Conservation (phyloP, 2,888 invertebrate genomes). For the Heliconius charithonia region DNA sequence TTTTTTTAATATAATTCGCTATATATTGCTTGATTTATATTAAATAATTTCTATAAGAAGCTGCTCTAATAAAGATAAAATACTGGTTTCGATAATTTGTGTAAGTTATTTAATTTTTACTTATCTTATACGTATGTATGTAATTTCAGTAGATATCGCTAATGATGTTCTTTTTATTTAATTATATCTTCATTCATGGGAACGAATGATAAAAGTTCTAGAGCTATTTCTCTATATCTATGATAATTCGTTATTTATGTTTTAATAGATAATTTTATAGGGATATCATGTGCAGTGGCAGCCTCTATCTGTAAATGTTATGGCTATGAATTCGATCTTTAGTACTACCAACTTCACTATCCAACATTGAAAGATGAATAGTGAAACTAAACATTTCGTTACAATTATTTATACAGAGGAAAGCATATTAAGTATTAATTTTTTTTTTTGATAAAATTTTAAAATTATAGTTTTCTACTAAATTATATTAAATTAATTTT, state of each 20-base stretch:
- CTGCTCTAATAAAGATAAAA: constrained; percentile 8
- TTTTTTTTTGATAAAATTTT: not conserved
- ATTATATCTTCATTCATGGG: not conserved
- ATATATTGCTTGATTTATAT: not conserved
- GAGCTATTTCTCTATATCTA: not conserved
- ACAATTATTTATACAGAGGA: constrained; percentile 8
- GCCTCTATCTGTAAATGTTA: too few relatives aligned
- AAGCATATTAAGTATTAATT: not conserved
- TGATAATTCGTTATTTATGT: not conserved
- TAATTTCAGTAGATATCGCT: constrained; percentile 2
- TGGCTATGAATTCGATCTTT: too few relatives aligned
- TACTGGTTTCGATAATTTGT: constrained; percentile 20
- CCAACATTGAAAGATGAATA: too few relatives aligned
- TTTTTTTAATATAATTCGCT: too few relatives aligned
- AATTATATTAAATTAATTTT: not conserved
- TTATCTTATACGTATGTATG: constrained; percentile 14
- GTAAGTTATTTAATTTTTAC: constrained; percentile 11
- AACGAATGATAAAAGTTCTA: not conserved
- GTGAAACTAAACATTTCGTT: not conserved
- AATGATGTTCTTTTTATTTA: constrained; percentile 4
- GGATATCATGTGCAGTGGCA: too few relatives aligned
- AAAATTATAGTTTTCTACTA: not conserved
- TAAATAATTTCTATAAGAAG: not conserved
- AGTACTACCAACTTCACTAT: too few relatives aligned
- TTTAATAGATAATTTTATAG: not conserved